These are phyloP conservation scores for Chelonus formosanus DNA, from an alignment of 2,888 invertebrate genomes.

Conservation along the genomic window DNA sequence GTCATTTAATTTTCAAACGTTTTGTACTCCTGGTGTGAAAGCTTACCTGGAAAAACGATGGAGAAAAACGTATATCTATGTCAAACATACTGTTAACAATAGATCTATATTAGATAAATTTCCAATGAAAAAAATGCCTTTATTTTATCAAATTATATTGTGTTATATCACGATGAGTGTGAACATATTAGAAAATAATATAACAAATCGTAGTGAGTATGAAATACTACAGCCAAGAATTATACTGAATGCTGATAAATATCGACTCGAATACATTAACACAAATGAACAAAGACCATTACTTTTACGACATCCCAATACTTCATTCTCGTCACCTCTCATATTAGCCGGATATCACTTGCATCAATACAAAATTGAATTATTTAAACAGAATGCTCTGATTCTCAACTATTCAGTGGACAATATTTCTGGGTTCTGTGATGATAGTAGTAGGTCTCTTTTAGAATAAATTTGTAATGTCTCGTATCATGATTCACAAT, in stretches of 20 bases:
- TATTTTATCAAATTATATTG: conserved; percentile 5
- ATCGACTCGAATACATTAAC: conserved; percentile 1
- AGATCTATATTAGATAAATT: background rate
- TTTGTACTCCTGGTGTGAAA: background rate
- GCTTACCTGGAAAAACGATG: background rate
- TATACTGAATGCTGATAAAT: background rate
- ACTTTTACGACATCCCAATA: background rate
- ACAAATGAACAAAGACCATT: background rate
- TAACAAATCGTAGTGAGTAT: background rate
- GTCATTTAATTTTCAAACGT: background rate
- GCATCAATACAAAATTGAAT: background rate
- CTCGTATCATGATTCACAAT: too few relatives aligned
- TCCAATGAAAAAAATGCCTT: background rate
- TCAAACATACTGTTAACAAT: background rate
- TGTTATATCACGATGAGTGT: background rate
- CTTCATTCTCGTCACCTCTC: background rate
- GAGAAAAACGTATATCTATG: background rate
- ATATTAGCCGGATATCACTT: background rate
- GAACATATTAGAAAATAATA: background rate
- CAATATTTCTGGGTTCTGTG: too few relatives aligned
- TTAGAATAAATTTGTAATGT: too few relatives aligned
- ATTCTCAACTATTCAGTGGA: too few relatives aligned
- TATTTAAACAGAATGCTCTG: background rate
- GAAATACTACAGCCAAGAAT: background rate
- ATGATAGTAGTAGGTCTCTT: too few relatives aligned